These are phyloP conservation scores for Choloepus hoffmanni DNA, from an alignment of 2,113 vertebrate species.

Conservation along the genomic window DNA sequence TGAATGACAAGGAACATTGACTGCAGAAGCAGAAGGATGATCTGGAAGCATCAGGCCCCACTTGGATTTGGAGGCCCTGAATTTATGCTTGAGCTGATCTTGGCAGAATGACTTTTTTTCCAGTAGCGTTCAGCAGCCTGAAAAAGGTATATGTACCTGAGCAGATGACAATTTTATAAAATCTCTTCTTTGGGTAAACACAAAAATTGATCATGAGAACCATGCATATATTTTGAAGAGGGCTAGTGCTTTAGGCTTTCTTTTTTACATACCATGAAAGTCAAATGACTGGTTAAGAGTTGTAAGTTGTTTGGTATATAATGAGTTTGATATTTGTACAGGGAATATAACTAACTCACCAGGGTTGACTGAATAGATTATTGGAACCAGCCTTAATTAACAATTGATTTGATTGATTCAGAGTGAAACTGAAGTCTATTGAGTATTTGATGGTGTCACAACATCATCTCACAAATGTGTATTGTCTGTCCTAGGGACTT, in stretches of 20 bases:
- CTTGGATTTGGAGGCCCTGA: neutral
- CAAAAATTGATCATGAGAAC: neutral
- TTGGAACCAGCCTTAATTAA: neutral
- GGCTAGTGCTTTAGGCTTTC: neutral
- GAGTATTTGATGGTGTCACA: neutral
- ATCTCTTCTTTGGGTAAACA: neutral
- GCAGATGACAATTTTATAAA: neutral
- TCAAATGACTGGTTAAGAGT: neutral
- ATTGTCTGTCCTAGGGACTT: neutral
- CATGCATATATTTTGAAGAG: neutral
- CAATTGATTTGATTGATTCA: neutral
- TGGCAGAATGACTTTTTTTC: too few relatives aligned
- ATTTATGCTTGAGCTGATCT: neutral
- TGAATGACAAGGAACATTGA: too few relatives aligned
- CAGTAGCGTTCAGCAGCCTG: neutral
- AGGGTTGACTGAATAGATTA: neutral
- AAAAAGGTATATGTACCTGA: neutral
- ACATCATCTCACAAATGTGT: neutral
- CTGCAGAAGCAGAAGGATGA: neutral
- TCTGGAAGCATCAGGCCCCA: neutral
- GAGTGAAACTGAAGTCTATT: neutral
- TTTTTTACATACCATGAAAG: neutral
- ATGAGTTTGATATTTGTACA: neutral
- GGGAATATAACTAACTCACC: neutral
- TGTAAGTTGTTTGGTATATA: neutral